Evolutionary conservation across 1,140 invertebrate genomes (phyloP).

Genomic region (Pinna nobilis): DNA sequence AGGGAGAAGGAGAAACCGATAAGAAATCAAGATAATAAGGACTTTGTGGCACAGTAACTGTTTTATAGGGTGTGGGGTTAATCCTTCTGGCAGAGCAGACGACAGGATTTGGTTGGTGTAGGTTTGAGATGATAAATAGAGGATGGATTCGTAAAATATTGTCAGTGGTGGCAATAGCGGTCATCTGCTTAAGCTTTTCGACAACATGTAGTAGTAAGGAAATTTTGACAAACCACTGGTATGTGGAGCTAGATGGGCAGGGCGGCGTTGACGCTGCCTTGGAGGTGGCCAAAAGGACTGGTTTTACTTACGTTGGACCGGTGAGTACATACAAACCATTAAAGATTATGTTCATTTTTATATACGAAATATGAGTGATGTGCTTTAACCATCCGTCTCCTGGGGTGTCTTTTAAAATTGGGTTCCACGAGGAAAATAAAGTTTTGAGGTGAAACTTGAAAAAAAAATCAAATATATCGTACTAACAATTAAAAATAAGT

Average conservation of each 20-base stretch:
- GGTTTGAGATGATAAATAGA: conserved; percentile 15
- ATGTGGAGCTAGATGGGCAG: conserved; percentile 53
- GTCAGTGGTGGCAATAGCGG: background rate
- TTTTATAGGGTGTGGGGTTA: background rate
- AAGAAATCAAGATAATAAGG: background rate
- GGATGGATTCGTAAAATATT: conserved; percentile 20
- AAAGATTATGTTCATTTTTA: too few species aligned
- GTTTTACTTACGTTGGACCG: conserved; percentile 62
- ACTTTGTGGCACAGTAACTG: too few species aligned
- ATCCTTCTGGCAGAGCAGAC: background rate
- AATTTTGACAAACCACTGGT: conserved; percentile 62
- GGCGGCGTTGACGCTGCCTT: conserved; percentile 53
- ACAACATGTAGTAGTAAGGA: conserved; percentile 42
- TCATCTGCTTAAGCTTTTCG: conserved; percentile 13
- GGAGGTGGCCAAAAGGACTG: conserved; percentile 56
- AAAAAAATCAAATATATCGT: too few species aligned
- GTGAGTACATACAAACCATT: conserved; percentile 58
- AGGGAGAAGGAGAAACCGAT: background rate
- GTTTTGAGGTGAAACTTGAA: too few species aligned
- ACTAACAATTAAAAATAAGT: too few species aligned
- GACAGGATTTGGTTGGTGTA: background rate
- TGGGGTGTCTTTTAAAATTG: too few species aligned
- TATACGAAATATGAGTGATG: too few species aligned
- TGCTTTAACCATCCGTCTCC: too few species aligned
- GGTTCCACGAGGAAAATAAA: too few species aligned